phyloP scores from a whole-genome alignment of 2,797 vertebrate species.

The Schizopygopsis malacanthus region DNA sequence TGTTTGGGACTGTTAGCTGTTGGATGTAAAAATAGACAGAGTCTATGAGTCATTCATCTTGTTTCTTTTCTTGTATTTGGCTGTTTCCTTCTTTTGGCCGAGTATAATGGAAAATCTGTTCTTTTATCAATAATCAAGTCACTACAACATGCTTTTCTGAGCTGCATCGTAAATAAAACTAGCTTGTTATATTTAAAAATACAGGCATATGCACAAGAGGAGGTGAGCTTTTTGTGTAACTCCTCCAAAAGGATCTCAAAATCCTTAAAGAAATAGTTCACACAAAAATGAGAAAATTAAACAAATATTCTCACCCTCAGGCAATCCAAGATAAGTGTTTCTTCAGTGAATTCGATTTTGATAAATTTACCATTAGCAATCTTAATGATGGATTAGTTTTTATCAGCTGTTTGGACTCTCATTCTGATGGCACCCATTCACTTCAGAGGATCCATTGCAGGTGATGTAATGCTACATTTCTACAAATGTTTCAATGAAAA shows the following conservation, averaged over 20 bases:
- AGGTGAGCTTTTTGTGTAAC: conserved; percentile 14
- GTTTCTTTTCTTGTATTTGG: conserved; percentile 27
- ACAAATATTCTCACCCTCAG: neutral
- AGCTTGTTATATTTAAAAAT: conserved; percentile 42
- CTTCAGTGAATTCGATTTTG: neutral
- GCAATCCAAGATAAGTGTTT: neutral
- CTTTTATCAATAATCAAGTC: conserved; percentile 32
- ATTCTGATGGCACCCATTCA: neutral
- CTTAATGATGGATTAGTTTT: neutral
- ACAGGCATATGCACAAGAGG: conserved; percentile 31
- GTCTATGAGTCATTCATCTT: conserved; percentile 29
- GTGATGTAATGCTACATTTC: neutral
- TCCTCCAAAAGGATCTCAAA: conserved; percentile 27
- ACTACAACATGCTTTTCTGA: conserved; percentile 33
- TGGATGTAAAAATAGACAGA: conserved; percentile 38
- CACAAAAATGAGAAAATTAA: neutral
- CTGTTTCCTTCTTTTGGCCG: conserved; percentile 35
- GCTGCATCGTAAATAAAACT: conserved; percentile 38
- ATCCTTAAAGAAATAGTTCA: conserved; percentile 1
- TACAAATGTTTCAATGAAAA: neutral
- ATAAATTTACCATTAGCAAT: neutral
- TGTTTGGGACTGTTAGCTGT: conserved; percentile 48
- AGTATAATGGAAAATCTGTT: conserved; percentile 36
- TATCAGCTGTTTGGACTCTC: neutral
- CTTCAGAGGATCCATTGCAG: neutral